Percentiles rank a stretch among this genome's conserved stretches.
These are phyloP conservation scores for Albula glossodonta DNA, from an alignment of 2,113 vertebrate genomes.

Conservation along the genomic window DNA sequence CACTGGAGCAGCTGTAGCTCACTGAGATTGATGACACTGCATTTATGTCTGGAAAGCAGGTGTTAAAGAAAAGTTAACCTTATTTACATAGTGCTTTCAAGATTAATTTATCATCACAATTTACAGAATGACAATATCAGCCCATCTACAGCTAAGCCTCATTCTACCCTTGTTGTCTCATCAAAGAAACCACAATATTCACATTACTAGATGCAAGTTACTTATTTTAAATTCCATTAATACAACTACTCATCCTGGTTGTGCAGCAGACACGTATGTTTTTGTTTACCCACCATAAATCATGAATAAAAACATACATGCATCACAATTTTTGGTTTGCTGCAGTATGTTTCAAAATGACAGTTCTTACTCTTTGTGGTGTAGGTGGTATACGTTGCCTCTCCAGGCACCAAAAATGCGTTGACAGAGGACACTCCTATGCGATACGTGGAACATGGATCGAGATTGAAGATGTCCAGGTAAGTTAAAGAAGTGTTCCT, in stretches of 20 bases:
- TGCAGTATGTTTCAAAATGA: background rate
- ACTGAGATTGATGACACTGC: constrained; percentile 46
- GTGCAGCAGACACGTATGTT: background rate
- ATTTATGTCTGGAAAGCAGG: constrained; percentile 50
- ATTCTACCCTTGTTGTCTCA: too few relatives aligned
- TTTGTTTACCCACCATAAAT: background rate
- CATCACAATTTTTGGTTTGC: background rate
- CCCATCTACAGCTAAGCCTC: background rate
- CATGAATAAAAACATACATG: background rate
- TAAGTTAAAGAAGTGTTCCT: constrained; percentile 37
- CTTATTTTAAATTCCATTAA: too few relatives aligned
- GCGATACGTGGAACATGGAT: constrained; percentile 66
- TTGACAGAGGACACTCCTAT: constrained; percentile 69
- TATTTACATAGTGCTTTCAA: background rate
- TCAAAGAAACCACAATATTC: too few relatives aligned
- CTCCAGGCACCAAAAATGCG: constrained; percentile 63
- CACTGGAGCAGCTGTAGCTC: constrained; percentile 56
- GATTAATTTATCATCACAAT: too few relatives aligned
- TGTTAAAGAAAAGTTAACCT: background rate
- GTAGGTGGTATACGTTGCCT: constrained; percentile 49
- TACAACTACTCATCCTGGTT: too few relatives aligned
- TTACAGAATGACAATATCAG: background rate
- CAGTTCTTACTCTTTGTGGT: constrained; percentile 68
- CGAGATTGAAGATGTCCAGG: constrained; percentile 57
- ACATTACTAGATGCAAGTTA: too few relatives aligned